Evolutionary conservation across 1,140 invertebrate species (phyloP), one percentile per base, ranked within the genome.

Genomic region (Drosophila sturtevanti): DNA sequence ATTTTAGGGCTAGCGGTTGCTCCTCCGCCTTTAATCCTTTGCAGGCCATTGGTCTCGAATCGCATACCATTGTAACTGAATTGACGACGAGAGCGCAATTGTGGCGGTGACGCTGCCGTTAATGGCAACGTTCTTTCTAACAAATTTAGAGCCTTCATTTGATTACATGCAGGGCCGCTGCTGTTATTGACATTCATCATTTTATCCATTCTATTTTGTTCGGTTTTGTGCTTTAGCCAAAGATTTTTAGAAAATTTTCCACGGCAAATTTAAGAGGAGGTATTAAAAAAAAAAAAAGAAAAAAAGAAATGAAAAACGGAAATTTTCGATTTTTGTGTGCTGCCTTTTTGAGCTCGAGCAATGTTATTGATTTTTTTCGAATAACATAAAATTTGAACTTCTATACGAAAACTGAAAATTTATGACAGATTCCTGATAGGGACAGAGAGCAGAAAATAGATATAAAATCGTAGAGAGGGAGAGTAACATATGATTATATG

Each of bases 41-140:
- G 14, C 60, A 63, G n/a, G 14, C 65, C 48, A 10, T 37, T 62
- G 12, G 77, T 69, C 66, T 77, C 77, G 22, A 80, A 85, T 0
- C 34, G 24, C 66, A 44, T 56, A 3, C 81, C 81, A 60, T 85
- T 80, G 58, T 80, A 85, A 10, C 59, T 55, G 10, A 85, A 85
- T 0, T 77, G 54, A 0, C 81, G 81, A 4, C 68, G 68, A 9
- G 62, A 18, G 4, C 68, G 68, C 61, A 85, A 24, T 27, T 85
- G 66, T 1, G 80, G 80, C 0, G 64, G 44, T 1, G 75, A 56
- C 6, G 61, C 67, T 21, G 59, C 80, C 0, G 62, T 55, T 21
- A 84, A 27, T 2, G 75, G 70, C 58, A 76, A n/a, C 1, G 76
- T 48, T 34, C 77, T 84, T 9, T 56, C 24, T 24, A 84, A 14